Evolutionary conservation across 2,113 vertebrate genomes (phyloP).

Genomic region (Solenodon paradoxus): DNA sequence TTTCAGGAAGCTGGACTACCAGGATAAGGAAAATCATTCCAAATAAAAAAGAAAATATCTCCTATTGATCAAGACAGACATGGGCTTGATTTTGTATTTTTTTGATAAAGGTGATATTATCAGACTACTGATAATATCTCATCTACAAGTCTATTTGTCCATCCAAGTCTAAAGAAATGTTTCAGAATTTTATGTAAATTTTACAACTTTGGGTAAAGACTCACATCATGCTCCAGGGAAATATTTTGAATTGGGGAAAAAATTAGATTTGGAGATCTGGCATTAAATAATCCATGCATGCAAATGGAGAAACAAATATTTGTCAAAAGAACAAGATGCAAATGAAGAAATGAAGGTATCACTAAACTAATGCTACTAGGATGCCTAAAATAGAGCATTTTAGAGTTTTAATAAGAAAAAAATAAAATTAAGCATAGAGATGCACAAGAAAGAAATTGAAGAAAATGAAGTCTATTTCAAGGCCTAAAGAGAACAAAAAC

Average conservation of each 20-base stretch:
- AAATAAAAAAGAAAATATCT: not conserved
- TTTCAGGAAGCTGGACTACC: not conserved
- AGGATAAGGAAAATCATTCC: not conserved
- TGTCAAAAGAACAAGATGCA: constrained; percentile 49
- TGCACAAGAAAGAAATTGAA: constrained; percentile 64
- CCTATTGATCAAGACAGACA: not conserved
- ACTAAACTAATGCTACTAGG: not conserved
- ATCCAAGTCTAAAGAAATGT: not conserved
- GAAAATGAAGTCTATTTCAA: constrained; percentile 66
- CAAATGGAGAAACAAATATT: constrained; percentile 4
- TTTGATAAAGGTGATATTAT: not conserved
- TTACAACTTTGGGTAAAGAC: too few species aligned
- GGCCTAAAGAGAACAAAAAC: constrained; percentile 51
- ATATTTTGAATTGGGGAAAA: constrained; percentile 40
- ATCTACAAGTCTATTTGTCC: constrained; percentile 53
- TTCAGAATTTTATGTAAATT: accelerated
- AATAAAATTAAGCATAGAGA: constrained; percentile 35
- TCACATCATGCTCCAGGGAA: too few species aligned
- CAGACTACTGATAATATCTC: not conserved
- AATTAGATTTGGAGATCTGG: constrained; percentile 5
- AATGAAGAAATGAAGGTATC: not conserved
- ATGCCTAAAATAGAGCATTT: constrained; percentile 59
- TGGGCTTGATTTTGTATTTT: not conserved
- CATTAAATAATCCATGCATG: not conserved
- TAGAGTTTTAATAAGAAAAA: constrained; percentile 61